These are phyloP conservation scores for Plagodis pulveraria DNA, from an alignment of 2,888 invertebrate species.

Conservation along the genomic window DNA sequence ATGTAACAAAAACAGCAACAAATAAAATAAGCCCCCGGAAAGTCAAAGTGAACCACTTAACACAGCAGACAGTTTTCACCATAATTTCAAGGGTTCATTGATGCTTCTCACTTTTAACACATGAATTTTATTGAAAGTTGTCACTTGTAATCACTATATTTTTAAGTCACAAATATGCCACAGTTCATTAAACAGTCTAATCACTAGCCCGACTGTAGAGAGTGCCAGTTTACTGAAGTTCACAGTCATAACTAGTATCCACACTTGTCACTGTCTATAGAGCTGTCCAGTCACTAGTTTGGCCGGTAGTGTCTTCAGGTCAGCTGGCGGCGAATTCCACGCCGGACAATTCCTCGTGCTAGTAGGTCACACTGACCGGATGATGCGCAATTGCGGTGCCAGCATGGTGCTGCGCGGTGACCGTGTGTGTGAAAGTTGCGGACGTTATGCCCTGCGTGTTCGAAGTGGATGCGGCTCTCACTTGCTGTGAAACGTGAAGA, in stretches of 20 bases:
- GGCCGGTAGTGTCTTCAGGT: constrained; percentile 12
- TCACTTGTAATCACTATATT: too few species aligned
- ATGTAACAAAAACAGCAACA: too few species aligned
- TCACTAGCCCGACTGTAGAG: too few species aligned
- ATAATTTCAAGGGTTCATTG: too few species aligned
- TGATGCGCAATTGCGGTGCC: constrained; percentile 68
- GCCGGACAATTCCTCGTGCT: constrained; percentile 43
- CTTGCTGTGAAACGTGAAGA: constrained; percentile 50
- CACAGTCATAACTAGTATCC: background rate
- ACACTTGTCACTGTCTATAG: background rate
- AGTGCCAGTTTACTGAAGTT: background rate
- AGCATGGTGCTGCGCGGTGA: constrained; percentile 59
- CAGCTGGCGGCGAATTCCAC: constrained; percentile 20
- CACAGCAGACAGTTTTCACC: too few species aligned
- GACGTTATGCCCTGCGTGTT: constrained; percentile 44
- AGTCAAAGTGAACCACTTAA: too few species aligned
- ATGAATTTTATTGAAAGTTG: too few species aligned
- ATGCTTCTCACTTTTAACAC: too few species aligned
- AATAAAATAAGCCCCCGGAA: too few species aligned
- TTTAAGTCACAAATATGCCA: too few species aligned
- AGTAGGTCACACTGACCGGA: constrained; percentile 80
- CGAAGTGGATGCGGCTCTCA: constrained; percentile 46
- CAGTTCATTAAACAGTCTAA: too few species aligned
- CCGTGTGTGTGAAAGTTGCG: constrained; percentile 59
- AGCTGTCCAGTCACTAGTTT: constrained; percentile 2